A percentile compares a stretch with the other conserved stretches of the same genome.
Evolutionary conservation across 2,113 vertebrate genomes (phyloP).

Genomic region (Tachuris rubrigastra): DNA sequence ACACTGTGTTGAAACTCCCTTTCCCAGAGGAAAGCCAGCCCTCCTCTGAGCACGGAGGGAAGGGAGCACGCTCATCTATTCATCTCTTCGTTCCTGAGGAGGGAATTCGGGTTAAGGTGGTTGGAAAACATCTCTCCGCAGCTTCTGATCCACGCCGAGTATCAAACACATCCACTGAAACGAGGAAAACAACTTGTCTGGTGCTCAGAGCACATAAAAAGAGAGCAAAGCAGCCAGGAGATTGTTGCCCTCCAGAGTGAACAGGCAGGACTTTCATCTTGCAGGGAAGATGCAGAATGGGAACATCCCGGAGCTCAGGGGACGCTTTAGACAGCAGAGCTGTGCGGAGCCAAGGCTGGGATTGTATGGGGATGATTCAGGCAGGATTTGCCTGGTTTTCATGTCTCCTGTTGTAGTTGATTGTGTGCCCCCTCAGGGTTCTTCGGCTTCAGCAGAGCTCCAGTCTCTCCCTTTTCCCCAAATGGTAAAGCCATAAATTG

Average conservation of each 20-base stretch:
- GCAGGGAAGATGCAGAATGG: not conserved
- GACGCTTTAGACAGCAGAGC: not conserved
- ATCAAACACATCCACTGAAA: not conserved
- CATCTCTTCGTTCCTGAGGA: accelerated
- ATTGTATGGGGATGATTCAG: not conserved
- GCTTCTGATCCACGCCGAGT: accelerated
- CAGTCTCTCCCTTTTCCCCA: not conserved
- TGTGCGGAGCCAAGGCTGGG: not conserved
- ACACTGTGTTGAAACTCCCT: not conserved
- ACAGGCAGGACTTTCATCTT: not conserved
- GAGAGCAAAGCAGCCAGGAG: not conserved
- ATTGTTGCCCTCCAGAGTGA: not conserved
- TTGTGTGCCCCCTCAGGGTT: not conserved
- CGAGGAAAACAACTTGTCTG: accelerated
- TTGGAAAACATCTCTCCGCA: accelerated
- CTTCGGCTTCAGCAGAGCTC: not conserved
- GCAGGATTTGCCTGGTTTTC: not conserved
- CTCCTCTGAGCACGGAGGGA: not conserved
- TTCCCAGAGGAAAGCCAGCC: not conserved
- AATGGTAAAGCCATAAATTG: not conserved
- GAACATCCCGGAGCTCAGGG: not conserved
- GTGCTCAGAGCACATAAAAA: not conserved
- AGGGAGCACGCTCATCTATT: not conserved
- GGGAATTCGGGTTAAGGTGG: not conserved
- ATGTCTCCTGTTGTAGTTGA: not conserved